phyloP scores from a whole-genome alignment of 2,888 invertebrate species.

The Chymomyza fuscimana region DNA sequence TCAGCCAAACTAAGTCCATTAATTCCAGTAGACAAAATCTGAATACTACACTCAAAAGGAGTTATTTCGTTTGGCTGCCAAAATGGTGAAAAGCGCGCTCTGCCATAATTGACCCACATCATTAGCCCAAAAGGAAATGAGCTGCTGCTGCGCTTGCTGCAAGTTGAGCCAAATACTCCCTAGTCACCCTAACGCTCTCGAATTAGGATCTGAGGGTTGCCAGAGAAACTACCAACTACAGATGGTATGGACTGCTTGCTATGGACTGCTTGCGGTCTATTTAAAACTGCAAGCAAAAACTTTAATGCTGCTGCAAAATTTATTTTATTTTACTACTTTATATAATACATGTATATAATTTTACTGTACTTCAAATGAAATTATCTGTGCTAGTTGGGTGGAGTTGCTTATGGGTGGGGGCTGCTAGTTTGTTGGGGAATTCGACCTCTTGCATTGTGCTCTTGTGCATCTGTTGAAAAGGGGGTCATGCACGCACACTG shows the following conservation, averaged over 20 bases:
- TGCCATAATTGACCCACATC: slow-evolving; percentile 72
- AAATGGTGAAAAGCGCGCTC: slow-evolving; percentile 26
- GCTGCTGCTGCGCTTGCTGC: slow-evolving; percentile 43
- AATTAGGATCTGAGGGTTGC: neutral
- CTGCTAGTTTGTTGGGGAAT: neutral
- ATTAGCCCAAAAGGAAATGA: slow-evolving; percentile 71
- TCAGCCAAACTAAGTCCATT: slow-evolving; percentile 68
- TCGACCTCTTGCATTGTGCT: slow-evolving; percentile 46
- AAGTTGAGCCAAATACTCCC: slow-evolving; percentile 44
- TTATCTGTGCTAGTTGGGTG: slow-evolving; percentile 59
- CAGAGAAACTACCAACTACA: slow-evolving; percentile 7
- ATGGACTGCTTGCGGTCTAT: neutral
- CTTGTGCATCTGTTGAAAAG: slow-evolving; percentile 61
- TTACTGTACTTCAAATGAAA: slow-evolving; percentile 72
- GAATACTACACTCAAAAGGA: slow-evolving; percentile 51
- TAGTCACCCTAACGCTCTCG: neutral
- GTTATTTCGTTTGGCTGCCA: slow-evolving; percentile 16
- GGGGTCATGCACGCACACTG: slow-evolving; percentile 70
- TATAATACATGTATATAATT: slow-evolving; percentile 33
- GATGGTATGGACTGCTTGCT: neutral
- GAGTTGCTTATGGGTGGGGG: neutral
- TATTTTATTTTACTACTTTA: slow-evolving; percentile 6
- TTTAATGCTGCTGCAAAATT: slow-evolving; percentile 61
- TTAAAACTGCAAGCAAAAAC: slow-evolving; percentile 40
- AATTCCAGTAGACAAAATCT: slow-evolving; percentile 74